phyloP scores from a whole-genome alignment of 2,888 invertebrate species.

The Brachypalpus laphriformis region DNA sequence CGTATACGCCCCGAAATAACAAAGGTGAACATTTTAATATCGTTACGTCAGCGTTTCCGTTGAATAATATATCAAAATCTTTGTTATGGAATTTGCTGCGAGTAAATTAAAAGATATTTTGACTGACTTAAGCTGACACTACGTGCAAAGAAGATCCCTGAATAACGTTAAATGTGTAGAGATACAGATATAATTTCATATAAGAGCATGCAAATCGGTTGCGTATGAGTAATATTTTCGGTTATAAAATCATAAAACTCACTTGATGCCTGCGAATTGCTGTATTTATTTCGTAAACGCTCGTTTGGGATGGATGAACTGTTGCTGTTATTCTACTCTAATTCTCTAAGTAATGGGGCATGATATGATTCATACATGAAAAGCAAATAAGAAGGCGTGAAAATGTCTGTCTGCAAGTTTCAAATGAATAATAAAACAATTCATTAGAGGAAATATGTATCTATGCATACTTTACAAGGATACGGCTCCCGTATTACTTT shows the following conservation, averaged over 20 bases:
- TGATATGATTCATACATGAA: neutral
- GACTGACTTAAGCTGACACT: neutral
- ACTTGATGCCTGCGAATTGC: conserved; percentile 8
- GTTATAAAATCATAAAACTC: neutral
- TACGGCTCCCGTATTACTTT: neutral
- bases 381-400: neutral
- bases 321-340: conserved; percentile 1
- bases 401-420: conserved; percentile 1
- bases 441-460: neutral
- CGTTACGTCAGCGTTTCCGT: neutral
- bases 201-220: neutral
- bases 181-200: neutral
- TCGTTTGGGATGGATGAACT: neutral
- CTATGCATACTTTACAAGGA: neutral
- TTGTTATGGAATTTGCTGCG: neutral
- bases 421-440: conserved; percentile 4
- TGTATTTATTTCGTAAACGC: neutral
- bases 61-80: conserved; percentile 12
- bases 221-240: conserved; percentile 2
- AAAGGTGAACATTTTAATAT: conserved; percentile 9
- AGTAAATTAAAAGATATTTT: conserved; percentile 11
- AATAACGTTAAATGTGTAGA: neutral
- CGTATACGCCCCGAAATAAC: conserved; percentile 18
- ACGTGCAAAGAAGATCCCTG: neutral
- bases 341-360: neutral